These are phyloP conservation scores for Cromileptes altivelis DNA, from an alignment of 2,113 vertebrate genomes.

Conservation along the genomic window DNA sequence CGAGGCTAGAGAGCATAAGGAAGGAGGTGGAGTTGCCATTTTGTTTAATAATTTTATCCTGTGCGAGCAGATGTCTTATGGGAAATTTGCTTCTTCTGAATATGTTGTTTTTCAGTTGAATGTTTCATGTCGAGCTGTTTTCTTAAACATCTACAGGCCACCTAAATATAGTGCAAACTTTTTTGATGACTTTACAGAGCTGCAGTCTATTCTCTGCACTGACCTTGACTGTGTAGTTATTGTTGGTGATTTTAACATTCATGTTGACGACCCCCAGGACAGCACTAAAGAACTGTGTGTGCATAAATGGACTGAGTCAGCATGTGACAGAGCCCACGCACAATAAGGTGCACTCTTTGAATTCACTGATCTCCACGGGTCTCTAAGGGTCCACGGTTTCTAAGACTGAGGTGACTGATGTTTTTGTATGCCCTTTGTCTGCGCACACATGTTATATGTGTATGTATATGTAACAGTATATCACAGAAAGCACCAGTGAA, in stretches of 20 bases:
- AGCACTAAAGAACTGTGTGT: background rate
- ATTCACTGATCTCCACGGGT: background rate
- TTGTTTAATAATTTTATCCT: conserved; percentile 2
- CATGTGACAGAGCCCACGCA: background rate
- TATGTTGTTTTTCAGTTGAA: background rate
- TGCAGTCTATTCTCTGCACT: background rate
- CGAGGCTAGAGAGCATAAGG: background rate
- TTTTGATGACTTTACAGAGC: background rate
- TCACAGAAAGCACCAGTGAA: background rate
- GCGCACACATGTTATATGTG: background rate
- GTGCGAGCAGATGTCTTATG: background rate
- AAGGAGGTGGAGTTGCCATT: background rate
- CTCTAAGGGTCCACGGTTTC: background rate
- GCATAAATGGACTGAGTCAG: background rate
- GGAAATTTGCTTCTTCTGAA: background rate
- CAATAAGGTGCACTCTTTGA: background rate
- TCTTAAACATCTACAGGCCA: background rate
- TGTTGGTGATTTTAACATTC: background rate
- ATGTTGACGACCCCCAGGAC: background rate
- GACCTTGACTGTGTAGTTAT: background rate
- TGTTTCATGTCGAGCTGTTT: background rate
- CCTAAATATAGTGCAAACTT: background rate
- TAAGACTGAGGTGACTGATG: background rate
- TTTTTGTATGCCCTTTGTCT: background rate
- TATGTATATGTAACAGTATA: too few relatives aligned